phyloP scores from a whole-genome alignment of 2,888 invertebrate genomes.

The Brachylomia viminalis region DNA sequence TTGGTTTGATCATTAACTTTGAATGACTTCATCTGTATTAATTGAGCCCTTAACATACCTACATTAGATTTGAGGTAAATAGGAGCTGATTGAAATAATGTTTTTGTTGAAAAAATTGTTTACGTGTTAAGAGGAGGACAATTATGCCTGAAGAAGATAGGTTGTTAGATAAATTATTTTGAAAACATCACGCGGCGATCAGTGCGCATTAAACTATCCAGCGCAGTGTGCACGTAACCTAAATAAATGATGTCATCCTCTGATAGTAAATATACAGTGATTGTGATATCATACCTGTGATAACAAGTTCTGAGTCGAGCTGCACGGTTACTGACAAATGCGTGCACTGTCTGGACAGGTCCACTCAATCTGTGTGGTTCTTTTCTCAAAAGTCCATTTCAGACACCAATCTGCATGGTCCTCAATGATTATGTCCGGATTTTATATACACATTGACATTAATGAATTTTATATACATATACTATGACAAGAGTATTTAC shows the following conservation, averaged over 20 bases:
- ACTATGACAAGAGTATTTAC: too few species aligned
- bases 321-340: too few species aligned
- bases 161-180: conserved; percentile 34
- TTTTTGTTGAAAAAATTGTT: conserved; percentile 1
- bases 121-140: conserved; percentile 24
- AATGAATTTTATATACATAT: too few species aligned
- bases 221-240: conserved; percentile 56
- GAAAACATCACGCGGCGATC: conserved; percentile 39
- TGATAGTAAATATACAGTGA: conserved; percentile 65
- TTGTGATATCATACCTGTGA: conserved; percentile 62
- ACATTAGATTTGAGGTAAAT: conserved; percentile 18
- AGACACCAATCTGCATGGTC: too few species aligned
- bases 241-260: conserved; percentile 66
- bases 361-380: too few species aligned
- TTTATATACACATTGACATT: too few species aligned
- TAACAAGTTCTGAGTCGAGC: too few species aligned
- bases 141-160: not conserved
- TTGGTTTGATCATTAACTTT: conserved; percentile 38
- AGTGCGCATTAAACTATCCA: conserved; percentile 38
- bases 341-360: too few species aligned
- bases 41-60: conserved; percentile 19
- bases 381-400: too few species aligned
- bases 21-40: conserved; percentile 32
- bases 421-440: too few species aligned
- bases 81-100: not conserved